Evolutionary conservation across 2,113 vertebrate genomes (phyloP).

Genomic region (Elanoides forficatus): DNA sequence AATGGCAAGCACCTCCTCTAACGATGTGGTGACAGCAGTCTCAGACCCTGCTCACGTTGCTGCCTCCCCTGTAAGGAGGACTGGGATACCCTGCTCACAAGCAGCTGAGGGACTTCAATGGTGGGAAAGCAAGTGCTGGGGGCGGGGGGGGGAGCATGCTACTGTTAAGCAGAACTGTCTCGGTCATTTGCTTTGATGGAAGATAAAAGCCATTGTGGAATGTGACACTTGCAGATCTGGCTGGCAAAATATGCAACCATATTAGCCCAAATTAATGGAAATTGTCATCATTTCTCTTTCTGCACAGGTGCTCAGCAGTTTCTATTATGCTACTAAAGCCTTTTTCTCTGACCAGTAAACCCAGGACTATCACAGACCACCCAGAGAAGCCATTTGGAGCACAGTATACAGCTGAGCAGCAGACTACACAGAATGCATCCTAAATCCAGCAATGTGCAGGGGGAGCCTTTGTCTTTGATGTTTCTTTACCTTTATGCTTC

Average conservation of each 20-base stretch:
- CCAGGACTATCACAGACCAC: background rate
- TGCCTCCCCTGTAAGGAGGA: background rate
- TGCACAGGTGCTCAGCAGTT: background rate
- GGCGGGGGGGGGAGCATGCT: rapidly evolving
- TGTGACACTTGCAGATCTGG: background rate
- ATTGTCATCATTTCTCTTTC: background rate
- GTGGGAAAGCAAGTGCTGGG: background rate
- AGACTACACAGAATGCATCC: background rate
- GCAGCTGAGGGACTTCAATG: background rate
- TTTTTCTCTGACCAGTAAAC: background rate
- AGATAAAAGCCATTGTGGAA: background rate
- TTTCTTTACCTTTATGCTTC: background rate
- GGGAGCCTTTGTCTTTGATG: background rate
- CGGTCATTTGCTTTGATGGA: background rate
- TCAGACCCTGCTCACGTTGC: background rate
- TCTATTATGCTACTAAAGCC: background rate
- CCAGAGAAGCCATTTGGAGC: background rate
- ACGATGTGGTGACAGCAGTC: rapidly evolving
- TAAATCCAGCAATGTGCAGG: background rate
- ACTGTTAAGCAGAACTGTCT: background rate
- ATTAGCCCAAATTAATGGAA: background rate
- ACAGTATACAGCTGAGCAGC: background rate
- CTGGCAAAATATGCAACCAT: background rate
- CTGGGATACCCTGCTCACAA: background rate
- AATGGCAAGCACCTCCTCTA: background rate